These are phyloP conservation scores for Ammodytes dubius DNA, from an alignment of 2,113 vertebrate species.

Conservation along the genomic window DNA sequence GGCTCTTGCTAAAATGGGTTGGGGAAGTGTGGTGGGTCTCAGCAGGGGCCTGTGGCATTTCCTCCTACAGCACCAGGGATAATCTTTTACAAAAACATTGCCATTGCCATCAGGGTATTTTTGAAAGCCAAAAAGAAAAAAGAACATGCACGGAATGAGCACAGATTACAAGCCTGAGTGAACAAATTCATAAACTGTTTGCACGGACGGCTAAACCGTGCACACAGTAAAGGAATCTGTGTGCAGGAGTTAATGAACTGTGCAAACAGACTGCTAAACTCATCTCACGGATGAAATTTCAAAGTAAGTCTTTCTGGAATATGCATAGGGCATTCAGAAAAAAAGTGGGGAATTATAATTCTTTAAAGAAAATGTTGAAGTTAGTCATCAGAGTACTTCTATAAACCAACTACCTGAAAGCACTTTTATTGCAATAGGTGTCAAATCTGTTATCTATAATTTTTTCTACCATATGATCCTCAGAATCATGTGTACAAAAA, in stretches of 20 bases:
- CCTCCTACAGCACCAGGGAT: background rate
- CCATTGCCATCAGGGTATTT: background rate
- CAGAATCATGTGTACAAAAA: background rate
- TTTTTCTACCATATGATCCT: background rate
- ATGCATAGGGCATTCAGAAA: background rate
- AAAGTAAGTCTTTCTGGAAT: background rate
- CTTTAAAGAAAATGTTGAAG: background rate
- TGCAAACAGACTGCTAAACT: background rate
- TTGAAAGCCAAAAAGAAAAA: background rate
- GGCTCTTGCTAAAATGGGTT: background rate
- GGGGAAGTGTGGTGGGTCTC: background rate
- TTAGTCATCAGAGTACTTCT: background rate
- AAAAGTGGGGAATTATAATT: background rate
- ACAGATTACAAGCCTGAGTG: background rate
- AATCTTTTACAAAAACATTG: background rate
- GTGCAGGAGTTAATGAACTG: background rate
- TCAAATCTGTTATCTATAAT: background rate
- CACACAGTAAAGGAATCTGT: background rate
- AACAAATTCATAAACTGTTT: background rate
- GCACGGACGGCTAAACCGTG: background rate
- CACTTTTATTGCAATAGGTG: background rate
- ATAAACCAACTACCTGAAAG: background rate
- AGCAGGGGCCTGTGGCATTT: too few relatives aligned
- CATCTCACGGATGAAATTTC: background rate
- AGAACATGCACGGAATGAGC: background rate